phyloP scores from a whole-genome alignment of 2,888 invertebrate species.

The Phragmatobia fuliginosa region DNA sequence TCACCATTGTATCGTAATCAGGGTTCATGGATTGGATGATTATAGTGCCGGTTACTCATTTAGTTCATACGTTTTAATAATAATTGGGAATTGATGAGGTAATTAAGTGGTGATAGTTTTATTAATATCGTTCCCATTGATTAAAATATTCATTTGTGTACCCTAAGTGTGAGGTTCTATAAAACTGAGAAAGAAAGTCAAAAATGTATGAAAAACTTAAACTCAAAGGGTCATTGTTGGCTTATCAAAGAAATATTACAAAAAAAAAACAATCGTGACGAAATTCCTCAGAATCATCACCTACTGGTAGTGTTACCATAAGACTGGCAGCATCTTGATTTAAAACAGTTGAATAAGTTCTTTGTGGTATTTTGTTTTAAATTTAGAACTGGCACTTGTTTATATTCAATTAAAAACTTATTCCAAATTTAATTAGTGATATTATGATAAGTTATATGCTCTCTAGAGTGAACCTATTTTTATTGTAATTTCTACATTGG shows the following conservation, averaged over 20 bases:
- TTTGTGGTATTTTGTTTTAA: background rate
- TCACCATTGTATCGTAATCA: background rate
- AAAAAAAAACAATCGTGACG: too few relatives aligned
- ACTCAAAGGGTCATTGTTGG: background rate
- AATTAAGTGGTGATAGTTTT: background rate
- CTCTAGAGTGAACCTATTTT: background rate
- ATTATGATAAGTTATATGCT: constrained; percentile 4
- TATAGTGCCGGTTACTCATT: background rate
- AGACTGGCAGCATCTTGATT: background rate
- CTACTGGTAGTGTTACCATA: too few relatives aligned
- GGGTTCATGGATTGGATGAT: background rate
- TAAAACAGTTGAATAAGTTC: background rate
- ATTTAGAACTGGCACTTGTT: background rate
- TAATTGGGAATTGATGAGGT: background rate
- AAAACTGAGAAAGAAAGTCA: background rate
- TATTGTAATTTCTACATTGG: constrained; percentile 14
- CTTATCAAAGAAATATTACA: background rate
- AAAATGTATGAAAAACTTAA: background rate
- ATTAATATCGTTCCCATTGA: background rate
- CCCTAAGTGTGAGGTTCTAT: background rate
- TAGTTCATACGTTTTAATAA: background rate
- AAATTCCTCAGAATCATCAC: too few relatives aligned
- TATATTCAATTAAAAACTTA: background rate
- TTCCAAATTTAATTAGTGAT: constrained; percentile 15
- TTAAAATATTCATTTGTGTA: background rate